Evolutionary conservation across 2,888 invertebrate species (phyloP).

Genomic region (Acanthosoma haemorrhoidale): DNA sequence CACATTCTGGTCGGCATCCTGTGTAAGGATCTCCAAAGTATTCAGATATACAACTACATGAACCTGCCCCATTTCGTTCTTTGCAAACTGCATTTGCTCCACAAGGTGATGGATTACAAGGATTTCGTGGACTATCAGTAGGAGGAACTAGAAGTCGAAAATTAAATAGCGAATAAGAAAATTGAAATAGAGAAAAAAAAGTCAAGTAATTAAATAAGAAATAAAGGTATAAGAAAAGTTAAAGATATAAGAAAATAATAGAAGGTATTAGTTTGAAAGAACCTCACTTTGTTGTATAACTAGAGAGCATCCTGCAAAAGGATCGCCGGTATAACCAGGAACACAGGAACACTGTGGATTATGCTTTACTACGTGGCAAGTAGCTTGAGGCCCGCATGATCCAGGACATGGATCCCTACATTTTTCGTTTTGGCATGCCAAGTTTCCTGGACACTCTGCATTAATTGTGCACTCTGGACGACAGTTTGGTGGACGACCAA

Average conservation of each 20-base stretch:
- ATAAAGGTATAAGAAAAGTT: background rate
- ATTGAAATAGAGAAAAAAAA: background rate
- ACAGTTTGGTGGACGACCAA: slow-evolving; percentile 59
- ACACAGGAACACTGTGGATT: slow-evolving; percentile 52
- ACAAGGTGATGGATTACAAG: slow-evolving; percentile 79
- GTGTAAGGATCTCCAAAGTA: slow-evolving; percentile 82
- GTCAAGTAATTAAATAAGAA: background rate
- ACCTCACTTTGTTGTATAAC: slow-evolving; percentile 56
- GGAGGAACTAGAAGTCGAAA: slow-evolving; percentile 50
- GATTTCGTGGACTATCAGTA: slow-evolving; percentile 53
- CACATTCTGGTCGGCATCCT: slow-evolving; percentile 81
- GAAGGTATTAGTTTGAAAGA: background rate
- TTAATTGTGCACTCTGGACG: slow-evolving; percentile 60
- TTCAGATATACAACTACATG: slow-evolving; percentile 73
- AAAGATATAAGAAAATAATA: background rate
- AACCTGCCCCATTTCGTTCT: slow-evolving; percentile 72
- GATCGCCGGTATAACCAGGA: slow-evolving; percentile 56
- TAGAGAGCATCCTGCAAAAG: slow-evolving; percentile 52
- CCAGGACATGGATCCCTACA: slow-evolving; percentile 60
- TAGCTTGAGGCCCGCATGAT: slow-evolving; percentile 62
- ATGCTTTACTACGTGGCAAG: slow-evolving; percentile 57
- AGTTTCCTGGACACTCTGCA: slow-evolving; percentile 51
- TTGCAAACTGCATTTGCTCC: slow-evolving; percentile 80
- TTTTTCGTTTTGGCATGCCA: slow-evolving; percentile 52
- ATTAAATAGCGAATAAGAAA: background rate